Conservation (phyloP, 2,888 invertebrate species). For the Carabus problematicus region DNA sequence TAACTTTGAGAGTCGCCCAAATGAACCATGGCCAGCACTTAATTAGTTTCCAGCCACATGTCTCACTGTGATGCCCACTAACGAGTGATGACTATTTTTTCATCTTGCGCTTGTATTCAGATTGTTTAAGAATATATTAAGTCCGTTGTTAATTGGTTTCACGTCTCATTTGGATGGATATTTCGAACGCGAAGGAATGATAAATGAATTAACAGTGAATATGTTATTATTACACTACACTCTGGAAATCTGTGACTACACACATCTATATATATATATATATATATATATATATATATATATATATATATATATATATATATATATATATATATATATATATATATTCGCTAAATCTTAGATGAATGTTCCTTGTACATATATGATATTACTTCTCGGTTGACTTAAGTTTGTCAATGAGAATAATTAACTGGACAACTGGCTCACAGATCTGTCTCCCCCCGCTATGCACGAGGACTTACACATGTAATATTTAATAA, state of each 20-base stretch:
- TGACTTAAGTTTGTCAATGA: neutral
- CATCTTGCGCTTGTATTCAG: constrained; percentile 10
- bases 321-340: constrained; percentile 38
- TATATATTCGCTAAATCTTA: constrained; percentile 34
- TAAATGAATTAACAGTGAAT: constrained; percentile 41
- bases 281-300: too few relatives aligned
- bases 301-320: constrained; percentile 41
- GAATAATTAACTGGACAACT: constrained; percentile 11
- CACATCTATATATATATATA: too few relatives aligned
- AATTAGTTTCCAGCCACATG: constrained; percentile 28
- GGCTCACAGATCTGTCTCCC: neutral
- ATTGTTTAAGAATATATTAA: constrained; percentile 41
- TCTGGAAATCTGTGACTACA: too few relatives aligned
- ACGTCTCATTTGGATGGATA: constrained; percentile 37
- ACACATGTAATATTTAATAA: constrained; percentile 43
- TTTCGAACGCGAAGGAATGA: constrained; percentile 15
- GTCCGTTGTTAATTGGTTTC: constrained; percentile 36
- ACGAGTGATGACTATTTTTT: constrained; percentile 11
- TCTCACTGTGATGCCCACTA: neutral
- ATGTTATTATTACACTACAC: constrained; percentile 31
- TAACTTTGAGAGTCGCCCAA: constrained; percentile 42
- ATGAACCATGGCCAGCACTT: constrained; percentile 22
- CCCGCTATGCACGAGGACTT: constrained; percentile 17
- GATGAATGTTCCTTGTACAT: too few relatives aligned
- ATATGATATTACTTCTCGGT: too few relatives aligned